phyloP scores from a whole-genome alignment of 2,113 vertebrate genomes.

The Hippocampus abdominalis region DNA sequence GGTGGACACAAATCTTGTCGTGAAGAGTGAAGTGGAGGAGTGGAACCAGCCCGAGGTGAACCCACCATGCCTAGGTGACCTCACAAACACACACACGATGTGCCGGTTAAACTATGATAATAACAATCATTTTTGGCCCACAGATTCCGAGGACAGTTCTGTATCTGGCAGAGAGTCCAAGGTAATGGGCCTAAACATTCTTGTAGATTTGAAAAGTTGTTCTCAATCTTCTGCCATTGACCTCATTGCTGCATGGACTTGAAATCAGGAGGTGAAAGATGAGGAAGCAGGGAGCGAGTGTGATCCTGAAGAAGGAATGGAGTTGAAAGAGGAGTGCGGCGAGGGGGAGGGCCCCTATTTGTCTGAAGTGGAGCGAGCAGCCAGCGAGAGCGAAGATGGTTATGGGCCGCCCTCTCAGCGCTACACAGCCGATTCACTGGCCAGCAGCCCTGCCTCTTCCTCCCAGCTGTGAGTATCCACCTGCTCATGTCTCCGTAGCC shows the following conservation, averaged over 20 bases:
- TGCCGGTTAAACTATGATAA: too few species aligned
- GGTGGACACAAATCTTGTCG: conserved; percentile 61
- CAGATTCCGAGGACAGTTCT: conserved; percentile 90
- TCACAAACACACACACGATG: neutral
- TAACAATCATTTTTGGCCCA: conserved; percentile 41
- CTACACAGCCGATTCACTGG: conserved; percentile 91
- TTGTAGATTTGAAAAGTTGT: neutral
- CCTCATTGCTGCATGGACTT: conserved; percentile 5
- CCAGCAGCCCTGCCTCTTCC: conserved; percentile 98
- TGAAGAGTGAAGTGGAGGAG: conserved; percentile 75
- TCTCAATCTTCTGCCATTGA: neutral
- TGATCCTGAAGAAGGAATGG: conserved; percentile 85
- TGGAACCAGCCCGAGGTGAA: conserved; percentile 72
- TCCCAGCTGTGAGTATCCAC: conserved; percentile 89
- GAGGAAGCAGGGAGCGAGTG: conserved; percentile 92
- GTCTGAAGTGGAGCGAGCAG: conserved; percentile 91
- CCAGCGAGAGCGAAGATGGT: conserved; percentile 96
- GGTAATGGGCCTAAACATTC: conserved; percentile 63
- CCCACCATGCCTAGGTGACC: conserved; percentile 65
- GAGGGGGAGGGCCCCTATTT: conserved; percentile 90
- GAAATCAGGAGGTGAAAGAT: conserved; percentile 85
- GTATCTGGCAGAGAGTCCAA: conserved; percentile 87
- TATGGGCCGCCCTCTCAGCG: conserved; percentile 94
- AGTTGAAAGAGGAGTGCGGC: conserved; percentile 89
- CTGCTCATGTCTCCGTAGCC: neutral